These are phyloP conservation scores for Carposina sasakii DNA, from an alignment of 1,140 invertebrate genomes.

Conservation along the genomic window DNA sequence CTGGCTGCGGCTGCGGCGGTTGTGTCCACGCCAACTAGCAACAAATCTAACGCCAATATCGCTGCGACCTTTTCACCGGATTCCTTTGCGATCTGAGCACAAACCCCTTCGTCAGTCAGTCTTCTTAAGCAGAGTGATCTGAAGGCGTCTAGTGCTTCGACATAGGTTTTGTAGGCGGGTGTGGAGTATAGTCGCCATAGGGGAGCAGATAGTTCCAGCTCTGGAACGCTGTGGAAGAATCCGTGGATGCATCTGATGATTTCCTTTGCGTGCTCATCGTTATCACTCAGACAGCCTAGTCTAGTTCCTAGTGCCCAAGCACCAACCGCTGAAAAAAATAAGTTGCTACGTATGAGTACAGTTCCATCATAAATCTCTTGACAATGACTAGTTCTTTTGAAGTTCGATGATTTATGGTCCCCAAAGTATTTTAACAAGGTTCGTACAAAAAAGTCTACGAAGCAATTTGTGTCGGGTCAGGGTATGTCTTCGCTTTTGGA, in stretches of 20 bases:
- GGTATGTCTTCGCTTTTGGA: too few species aligned
- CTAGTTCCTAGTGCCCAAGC: constrained; percentile 85
- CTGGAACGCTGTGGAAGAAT: constrained; percentile 85
- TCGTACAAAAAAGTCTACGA: too few species aligned
- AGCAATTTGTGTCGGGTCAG: too few species aligned
- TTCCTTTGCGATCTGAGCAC: constrained; percentile 43
- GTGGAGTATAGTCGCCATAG: constrained; percentile 87
- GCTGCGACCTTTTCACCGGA: constrained; percentile 77
- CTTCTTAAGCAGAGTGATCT: constrained; percentile 60
- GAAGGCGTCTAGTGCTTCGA: constrained; percentile 81
- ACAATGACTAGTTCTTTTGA: too few species aligned
- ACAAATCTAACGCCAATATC: constrained; percentile 85
- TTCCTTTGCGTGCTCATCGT: constrained; percentile 77
- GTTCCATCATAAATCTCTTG: too few species aligned
- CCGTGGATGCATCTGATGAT: constrained; percentile 86
- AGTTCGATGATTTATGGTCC: too few species aligned
- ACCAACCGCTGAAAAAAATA: constrained; percentile 79
- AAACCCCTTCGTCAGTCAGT: constrained; percentile 60
- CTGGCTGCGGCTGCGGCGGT: constrained; percentile 86
- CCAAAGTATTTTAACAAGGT: too few species aligned
- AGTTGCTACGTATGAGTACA: too few species aligned
- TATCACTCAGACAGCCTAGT: constrained; percentile 81
- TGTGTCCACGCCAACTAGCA: constrained; percentile 91
- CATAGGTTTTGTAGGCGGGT: constrained; percentile 81
- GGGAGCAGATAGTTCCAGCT: constrained; percentile 85